These are phyloP conservation scores for Eilema depressum DNA, from an alignment of 2,888 invertebrate genomes.

Conservation along the genomic window DNA sequence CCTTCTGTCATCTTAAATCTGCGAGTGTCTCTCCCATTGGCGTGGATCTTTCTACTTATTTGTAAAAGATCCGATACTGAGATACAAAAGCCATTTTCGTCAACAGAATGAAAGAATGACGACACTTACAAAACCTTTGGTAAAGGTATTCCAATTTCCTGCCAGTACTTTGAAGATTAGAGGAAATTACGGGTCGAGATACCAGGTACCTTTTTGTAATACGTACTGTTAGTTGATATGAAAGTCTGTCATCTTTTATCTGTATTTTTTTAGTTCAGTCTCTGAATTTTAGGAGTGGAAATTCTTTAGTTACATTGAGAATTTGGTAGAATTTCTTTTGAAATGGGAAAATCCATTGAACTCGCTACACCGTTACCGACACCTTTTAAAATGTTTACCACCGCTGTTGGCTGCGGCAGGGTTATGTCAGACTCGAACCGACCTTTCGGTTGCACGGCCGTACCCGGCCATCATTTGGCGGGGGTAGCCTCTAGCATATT, in stretches of 20 bases:
- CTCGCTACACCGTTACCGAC: no score
- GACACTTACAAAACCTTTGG: constrained; percentile 9
- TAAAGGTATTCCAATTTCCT: constrained; percentile 16
- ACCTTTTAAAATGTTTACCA: no score
- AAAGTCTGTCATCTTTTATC: neutral
- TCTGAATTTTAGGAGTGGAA: no score
- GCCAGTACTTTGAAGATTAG: constrained; percentile 3
- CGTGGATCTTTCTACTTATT: constrained; percentile 13
- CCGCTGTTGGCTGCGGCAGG: no score
- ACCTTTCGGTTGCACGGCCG: no score
- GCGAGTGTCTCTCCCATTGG: constrained; percentile 8
- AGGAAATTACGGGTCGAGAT: neutral
- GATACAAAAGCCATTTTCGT: constrained; percentile 24
- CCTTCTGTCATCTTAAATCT: constrained; percentile 1
- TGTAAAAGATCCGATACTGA: constrained; percentile 23
- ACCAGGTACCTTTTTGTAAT: neutral
- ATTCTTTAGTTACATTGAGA: no score
- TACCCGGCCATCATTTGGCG: no score
- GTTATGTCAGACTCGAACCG: no score
- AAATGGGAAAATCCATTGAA: no score
- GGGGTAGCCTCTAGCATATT: no score
- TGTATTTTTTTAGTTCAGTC: neutral
- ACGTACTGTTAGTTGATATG: constrained; percentile 2
- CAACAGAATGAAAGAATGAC: constrained; percentile 20
- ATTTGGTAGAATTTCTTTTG: no score